phyloP scores from a whole-genome alignment of 2,797 vertebrate species.

The Leptodactylus fallax region DNA sequence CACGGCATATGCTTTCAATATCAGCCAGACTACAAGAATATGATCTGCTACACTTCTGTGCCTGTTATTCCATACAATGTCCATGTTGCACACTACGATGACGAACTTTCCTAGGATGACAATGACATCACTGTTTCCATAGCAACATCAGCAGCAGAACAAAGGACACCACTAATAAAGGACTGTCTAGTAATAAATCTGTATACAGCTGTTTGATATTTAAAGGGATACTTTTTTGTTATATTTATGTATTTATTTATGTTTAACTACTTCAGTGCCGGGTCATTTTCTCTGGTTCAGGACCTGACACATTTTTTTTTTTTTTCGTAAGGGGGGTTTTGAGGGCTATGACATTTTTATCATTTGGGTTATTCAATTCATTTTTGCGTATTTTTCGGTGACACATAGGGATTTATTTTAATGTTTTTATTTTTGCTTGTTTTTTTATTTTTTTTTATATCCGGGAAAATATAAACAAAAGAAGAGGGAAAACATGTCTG shows the following conservation, averaged over 20 bases:
- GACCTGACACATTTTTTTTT: too few species aligned
- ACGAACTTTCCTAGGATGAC: constrained; percentile 54
- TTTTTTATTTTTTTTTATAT: too few species aligned
- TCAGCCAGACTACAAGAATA: constrained; percentile 19
- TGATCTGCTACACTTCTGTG: constrained; percentile 14
- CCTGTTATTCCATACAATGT: constrained; percentile 33
- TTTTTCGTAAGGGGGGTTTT: too few species aligned
- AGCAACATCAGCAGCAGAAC: constrained; percentile 52
- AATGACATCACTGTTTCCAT: constrained; percentile 59
- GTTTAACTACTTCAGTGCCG: too few species aligned
- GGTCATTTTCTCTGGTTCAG: too few species aligned
- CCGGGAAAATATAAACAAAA: too few species aligned
- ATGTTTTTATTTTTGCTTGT: too few species aligned
- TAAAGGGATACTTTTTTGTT: neutral
- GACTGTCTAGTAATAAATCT: constrained; percentile 9
- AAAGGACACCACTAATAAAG: constrained; percentile 48
- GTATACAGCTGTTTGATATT: constrained; percentile 13
- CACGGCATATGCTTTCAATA: neutral
- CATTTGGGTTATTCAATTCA: too few species aligned
- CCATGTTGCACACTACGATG: constrained; percentile 49
- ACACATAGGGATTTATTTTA: too few species aligned
- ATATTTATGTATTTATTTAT: neutral
- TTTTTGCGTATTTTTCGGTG: too few species aligned
- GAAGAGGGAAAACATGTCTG: too few species aligned
- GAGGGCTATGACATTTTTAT: too few species aligned